Base-by-base conservation (phyloP, 2,797 vertebrate genomes). In the Anabas testudineus region DNA sequence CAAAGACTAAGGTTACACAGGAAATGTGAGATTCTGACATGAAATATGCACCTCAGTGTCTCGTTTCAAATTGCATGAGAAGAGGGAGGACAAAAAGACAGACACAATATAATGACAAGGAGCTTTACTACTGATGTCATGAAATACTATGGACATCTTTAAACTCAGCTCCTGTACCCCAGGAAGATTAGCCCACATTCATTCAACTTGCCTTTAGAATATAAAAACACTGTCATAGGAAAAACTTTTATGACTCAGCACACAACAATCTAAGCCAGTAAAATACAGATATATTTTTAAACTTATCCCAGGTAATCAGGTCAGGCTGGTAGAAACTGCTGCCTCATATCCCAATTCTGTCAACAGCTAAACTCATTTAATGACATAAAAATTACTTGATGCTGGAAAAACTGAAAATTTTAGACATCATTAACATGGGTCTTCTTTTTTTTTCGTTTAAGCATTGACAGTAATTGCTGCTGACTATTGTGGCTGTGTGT, bases 261-360 rank as follows among this genome's bases (percentile, higher is more conserved):
- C 10, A 32, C 45, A 47, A 41, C 42, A 74, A 34, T 73, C 9
- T 43, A 13, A 21, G 30, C 34, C 13, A 61, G 62, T 65, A 57
- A 64, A 71, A 54, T n/a, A 37, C 26, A 13, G 5, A 52, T 60
- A 26, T 56, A 26, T 60, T 47, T 57, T 75, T 72, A 52, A 77
- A 76, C 30, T 30, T 15, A 65, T 81, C 78, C 59, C 71, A 81
- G 84, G 74, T 83, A 85, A 84, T 83, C 60, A 53, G 80, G 71
- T 82, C 76, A 82, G 60, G 24, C 47, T 37, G 10, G 41, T 19
- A 71, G 39, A 62, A 63, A 34, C 49, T 28, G 18, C 58, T 28
- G 55, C 61, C 32, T 46, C 58, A 3, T 47, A 69, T 84, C 76
- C 74, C 42, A 21, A 15, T 78, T 84, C 80, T 78, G 80, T 85